Base-by-base conservation (phyloP, 2,113 vertebrate species). In the Eolophus roseicapilla region DNA sequence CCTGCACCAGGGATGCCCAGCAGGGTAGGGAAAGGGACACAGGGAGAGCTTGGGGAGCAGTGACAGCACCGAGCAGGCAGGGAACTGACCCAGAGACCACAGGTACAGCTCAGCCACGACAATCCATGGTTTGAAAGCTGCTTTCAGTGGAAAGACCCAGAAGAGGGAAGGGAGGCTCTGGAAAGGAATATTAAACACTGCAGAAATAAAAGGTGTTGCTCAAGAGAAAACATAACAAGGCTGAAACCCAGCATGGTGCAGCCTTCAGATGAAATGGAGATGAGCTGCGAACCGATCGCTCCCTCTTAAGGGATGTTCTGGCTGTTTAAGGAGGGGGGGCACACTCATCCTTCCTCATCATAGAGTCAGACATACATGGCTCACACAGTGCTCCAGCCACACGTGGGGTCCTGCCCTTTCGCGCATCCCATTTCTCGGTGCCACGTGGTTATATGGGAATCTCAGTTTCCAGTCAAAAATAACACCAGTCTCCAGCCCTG, bases 241-340 rank as follows among this genome's bases (percentile, higher is more conserved):
- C 97, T 98, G 96, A 95, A 96, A 95, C 96, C 96, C 94, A 96
- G 95, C 86, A 12, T 91, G 96, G 93, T 82, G 95, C 96, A 97
- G 98, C 97, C 97, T 98, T 98, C 98, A 97, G 98, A 97, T 95
- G 97, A 98, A 98, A 98, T 96, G 97, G 98, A 98, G 98, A 98
- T 97, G 97, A 98, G 98, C 98, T 97, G 97, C 85, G 92, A 97
- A 98, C 96, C 92, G 94, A 96, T 94, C 28, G 94, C 98, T 98
- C 93, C 86, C 83, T 96, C 95, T 86, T 14, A 87, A 24, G 93
- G 85, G 93, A 86, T 84, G 52, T 70, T 63, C 62, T 49, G 88
- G 49, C 41, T 75, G 75, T 70, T 71, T 52, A 28, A 52, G 65
- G 53, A 24, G 49, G 37, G 60, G 64, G 49, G 44, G 77, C 37